phyloP scores from a whole-genome alignment of 2,113 vertebrate genomes.

The Prionailurus viverrinus region DNA sequence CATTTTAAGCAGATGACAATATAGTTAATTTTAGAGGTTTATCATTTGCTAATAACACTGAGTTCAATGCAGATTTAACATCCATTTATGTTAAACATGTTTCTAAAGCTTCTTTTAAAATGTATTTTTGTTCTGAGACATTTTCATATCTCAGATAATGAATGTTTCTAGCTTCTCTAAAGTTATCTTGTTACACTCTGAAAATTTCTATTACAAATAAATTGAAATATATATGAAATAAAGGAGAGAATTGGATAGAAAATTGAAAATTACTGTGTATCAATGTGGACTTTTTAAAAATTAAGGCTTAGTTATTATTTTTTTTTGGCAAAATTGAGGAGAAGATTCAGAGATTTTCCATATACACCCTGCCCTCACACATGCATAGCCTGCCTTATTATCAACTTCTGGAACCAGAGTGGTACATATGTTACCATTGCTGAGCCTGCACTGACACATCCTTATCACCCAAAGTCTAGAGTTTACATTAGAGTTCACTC shows the following conservation, averaged over 20 bases:
- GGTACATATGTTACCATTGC: not conserved
- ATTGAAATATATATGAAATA: not conserved
- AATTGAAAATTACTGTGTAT: not conserved
- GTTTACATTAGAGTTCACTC: not conserved
- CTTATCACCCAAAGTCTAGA: not conserved
- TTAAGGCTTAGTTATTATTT: not conserved
- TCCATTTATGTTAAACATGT: not conserved
- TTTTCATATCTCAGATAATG: conserved; percentile 51
- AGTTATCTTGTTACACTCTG: not conserved
- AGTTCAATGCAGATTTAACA: conserved; percentile 13
- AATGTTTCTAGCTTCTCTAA: conserved; percentile 29
- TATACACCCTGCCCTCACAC: not conserved
- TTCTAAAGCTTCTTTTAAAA: conserved; percentile 52
- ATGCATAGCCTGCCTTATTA: not conserved
- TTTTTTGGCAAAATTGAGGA: not conserved
- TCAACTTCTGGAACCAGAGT: not conserved
- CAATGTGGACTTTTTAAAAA: not conserved
- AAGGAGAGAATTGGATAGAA: not conserved
- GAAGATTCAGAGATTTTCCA: not conserved
- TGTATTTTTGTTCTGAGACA: not conserved
- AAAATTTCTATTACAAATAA: conserved; percentile 44
- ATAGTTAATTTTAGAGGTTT: conserved; percentile 45
- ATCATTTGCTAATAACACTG: conserved; percentile 44
- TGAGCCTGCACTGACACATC: not conserved
- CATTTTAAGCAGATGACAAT: conserved; percentile 47